phyloP scores from a whole-genome alignment of 2,113 vertebrate species.

The Cepphus grylle region DNA sequence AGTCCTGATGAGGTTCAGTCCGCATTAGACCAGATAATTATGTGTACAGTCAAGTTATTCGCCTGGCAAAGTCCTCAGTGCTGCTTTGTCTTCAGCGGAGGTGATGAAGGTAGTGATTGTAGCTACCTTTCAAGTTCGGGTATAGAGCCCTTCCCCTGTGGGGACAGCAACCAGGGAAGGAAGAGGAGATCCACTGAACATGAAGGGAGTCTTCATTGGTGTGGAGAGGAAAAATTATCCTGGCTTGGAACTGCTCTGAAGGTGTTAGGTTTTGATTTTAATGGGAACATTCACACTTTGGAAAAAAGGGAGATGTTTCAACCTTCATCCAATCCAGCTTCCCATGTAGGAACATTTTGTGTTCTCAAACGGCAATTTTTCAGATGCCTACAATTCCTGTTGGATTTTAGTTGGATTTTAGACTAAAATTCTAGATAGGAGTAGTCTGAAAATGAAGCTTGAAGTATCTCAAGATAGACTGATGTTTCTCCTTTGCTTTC shows the following conservation, averaged over 20 bases:
- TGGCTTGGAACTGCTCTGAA: not conserved
- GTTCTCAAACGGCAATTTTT: not conserved
- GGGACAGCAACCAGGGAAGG: not conserved
- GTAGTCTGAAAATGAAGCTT: not conserved
- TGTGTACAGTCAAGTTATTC: not conserved
- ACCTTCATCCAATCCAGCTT: not conserved
- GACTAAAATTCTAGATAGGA: not conserved
- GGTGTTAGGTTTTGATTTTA: not conserved
- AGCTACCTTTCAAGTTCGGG: not conserved
- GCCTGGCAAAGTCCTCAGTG: not conserved
- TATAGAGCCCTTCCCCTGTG: not conserved
- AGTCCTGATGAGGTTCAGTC: not conserved
- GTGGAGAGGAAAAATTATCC: not conserved
- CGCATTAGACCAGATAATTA: not conserved
- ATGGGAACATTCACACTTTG: not conserved
- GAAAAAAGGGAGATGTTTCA: not conserved
- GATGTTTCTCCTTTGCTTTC: not conserved
- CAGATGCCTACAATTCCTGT: not conserved
- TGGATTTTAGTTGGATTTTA: not conserved
- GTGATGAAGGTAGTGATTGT: not conserved
- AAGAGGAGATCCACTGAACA: not conserved
- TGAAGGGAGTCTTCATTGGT: not conserved
- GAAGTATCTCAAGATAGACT: not conserved
- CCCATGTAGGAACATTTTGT: not conserved
- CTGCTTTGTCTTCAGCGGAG: not conserved